phyloP scores from a whole-genome alignment of 2,797 vertebrate species.

The Anguilla marmorata region DNA sequence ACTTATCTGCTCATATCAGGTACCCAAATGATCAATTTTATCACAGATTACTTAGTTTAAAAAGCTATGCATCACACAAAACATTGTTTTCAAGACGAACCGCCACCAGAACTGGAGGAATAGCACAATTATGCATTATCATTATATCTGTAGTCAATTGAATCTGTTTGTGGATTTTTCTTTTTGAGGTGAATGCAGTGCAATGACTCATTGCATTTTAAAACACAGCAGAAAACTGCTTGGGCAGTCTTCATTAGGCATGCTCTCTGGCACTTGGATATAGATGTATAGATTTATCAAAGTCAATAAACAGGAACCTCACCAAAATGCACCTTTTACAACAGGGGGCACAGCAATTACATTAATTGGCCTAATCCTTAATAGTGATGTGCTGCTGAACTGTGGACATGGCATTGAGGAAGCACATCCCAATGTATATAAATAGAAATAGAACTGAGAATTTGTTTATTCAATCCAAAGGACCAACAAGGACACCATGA shows the following conservation, averaged over 20 bases:
- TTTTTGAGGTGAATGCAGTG: background rate
- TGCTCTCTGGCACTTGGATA: background rate
- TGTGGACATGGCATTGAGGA: background rate
- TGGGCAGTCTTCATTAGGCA: background rate
- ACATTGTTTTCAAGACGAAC: slow-evolving; percentile 21
- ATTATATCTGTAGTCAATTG: background rate
- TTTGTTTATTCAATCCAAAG: background rate
- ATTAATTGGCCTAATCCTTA: slow-evolving; percentile 7
- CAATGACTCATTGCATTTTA: background rate
- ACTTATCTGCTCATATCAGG: background rate
- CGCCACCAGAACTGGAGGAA: slow-evolving; percentile 17
- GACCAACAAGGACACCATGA: background rate
- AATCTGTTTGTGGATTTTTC: background rate
- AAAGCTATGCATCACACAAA: slow-evolving; percentile 2
- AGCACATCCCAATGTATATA: background rate
- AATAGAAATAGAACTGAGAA: background rate
- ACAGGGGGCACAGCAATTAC: slow-evolving; percentile 12
- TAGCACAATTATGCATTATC: background rate
- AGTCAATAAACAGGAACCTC: slow-evolving; percentile 18
- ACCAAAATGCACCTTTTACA: slow-evolving; percentile 17
- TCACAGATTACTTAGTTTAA: background rate
- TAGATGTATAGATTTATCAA: slow-evolving; percentile 4
- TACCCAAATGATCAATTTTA: background rate
- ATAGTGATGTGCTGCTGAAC: slow-evolving; percentile 13
- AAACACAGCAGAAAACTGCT: background rate